Conservation (phyloP, 2,888 invertebrate species). For the Hipparchia semele region DNA sequence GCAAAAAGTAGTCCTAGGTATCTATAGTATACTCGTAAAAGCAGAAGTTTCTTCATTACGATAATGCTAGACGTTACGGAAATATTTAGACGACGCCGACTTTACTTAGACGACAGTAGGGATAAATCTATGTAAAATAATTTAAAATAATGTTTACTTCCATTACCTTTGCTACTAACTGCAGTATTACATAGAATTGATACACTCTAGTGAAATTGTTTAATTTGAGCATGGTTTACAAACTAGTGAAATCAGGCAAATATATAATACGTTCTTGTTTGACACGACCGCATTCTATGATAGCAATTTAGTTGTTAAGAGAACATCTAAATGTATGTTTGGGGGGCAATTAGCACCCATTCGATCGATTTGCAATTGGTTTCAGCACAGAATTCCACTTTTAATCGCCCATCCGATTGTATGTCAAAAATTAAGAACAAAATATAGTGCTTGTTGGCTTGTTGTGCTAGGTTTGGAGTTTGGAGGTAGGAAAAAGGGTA, state of each 20-base stretch:
- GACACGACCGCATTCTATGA: background rate
- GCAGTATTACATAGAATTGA: background rate
- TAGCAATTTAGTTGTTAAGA: constrained; percentile 5
- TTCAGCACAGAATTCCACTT: background rate
- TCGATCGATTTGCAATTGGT: constrained; percentile 4
- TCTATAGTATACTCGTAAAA: no score
- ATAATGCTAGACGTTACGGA: background rate
- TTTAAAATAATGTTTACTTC: no score
- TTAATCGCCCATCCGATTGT: background rate
- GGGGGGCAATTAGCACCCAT: constrained; percentile 5
- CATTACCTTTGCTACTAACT: no score
- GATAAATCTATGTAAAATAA: background rate
- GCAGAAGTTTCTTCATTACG: no score
- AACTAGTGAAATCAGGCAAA: background rate
- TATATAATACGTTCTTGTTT: background rate
- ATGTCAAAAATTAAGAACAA: background rate
- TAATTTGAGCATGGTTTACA: background rate
- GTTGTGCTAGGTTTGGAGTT: background rate
- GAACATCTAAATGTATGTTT: constrained; percentile 5
- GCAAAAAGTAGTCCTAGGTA: no score
- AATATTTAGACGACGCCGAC: no score
- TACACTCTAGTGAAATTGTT: background rate
- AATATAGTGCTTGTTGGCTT: no score
- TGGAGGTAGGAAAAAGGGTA: background rate
- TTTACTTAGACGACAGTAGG: background rate